Conservation (phyloP, 1,140 invertebrate genomes). For the Cydia strobilella region DNA sequence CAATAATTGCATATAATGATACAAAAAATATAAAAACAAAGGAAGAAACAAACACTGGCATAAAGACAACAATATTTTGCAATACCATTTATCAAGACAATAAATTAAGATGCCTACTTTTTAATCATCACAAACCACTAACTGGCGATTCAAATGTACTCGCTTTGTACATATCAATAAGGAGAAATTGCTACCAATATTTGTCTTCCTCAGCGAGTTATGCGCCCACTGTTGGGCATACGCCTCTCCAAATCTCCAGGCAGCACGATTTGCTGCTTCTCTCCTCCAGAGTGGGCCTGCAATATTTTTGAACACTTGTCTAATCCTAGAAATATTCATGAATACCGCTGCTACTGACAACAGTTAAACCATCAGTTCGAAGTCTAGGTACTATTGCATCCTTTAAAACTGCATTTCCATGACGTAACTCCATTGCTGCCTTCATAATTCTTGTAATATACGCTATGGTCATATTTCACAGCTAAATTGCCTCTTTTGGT, state of each 20-base stretch:
- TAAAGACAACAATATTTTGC: neutral
- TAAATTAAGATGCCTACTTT: neutral
- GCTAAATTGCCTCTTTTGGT: slow-evolving; percentile 31
- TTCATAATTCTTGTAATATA: slow-evolving; percentile 37
- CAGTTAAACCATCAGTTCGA: neutral
- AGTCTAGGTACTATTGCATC: neutral
- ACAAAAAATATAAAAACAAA: neutral
- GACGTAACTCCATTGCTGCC: slow-evolving; percentile 28
- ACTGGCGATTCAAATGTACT: too few relatives aligned
- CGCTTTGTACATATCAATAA: too few relatives aligned
- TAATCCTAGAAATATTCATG: neutral
- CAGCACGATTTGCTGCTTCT: too few relatives aligned
- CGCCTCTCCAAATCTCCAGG: too few relatives aligned
- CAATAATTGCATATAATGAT: neutral
- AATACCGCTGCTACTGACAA: neutral
- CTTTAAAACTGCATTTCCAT: slow-evolving; percentile 20
- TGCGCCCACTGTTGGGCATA: too few relatives aligned
- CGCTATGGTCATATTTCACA: slow-evolving; percentile 27
- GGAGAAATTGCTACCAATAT: neutral
- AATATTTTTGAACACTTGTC: too few relatives aligned
- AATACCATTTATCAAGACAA: neutral
- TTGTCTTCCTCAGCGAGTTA: too few relatives aligned
- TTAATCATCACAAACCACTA: too few relatives aligned
- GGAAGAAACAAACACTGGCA: neutral
- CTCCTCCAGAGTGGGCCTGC: too few relatives aligned